A percentile compares a stretch with the other conserved stretches of the same genome.
These are phyloP conservation scores for Triplophysa yarkandensis DNA, from an alignment of 2,797 vertebrate species.

Conservation along the genomic window DNA sequence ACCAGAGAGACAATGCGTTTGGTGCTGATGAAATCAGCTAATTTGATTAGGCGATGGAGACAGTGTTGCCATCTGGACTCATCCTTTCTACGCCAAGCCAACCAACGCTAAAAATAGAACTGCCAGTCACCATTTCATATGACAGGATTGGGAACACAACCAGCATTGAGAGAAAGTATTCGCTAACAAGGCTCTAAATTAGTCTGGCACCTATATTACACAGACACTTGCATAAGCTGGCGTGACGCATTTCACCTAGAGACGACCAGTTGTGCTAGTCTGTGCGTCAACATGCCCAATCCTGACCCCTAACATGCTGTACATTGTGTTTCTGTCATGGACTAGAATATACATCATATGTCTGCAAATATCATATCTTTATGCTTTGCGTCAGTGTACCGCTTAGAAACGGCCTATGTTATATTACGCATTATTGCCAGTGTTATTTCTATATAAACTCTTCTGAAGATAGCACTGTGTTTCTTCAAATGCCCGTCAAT, in stretches of 20 bases:
- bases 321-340: neutral
- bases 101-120: constrained; percentile 53
- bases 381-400: neutral
- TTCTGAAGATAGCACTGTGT: neutral
- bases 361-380: too few species aligned
- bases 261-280: neutral
- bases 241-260: neutral
- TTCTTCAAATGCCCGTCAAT: neutral
- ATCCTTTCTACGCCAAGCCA: constrained; percentile 37
- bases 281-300: neutral
- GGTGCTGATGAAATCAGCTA: constrained; percentile 51
- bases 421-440: neutral
- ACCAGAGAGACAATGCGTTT: constrained; percentile 32
- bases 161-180: constrained; percentile 42
- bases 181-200: constrained; percentile 54
- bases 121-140: constrained; percentile 52
- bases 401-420: neutral
- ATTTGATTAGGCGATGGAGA: constrained; percentile 56
- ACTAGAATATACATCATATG: neutral
- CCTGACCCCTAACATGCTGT: neutral
- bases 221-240: constrained; percentile 4
- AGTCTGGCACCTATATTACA: constrained; percentile 51
- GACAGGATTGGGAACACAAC: constrained; percentile 45
- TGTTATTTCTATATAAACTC: neutral
- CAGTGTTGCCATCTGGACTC: constrained; percentile 55